Conservation (phyloP, 2,113 vertebrate genomes). For the Scopus umbretta region DNA sequence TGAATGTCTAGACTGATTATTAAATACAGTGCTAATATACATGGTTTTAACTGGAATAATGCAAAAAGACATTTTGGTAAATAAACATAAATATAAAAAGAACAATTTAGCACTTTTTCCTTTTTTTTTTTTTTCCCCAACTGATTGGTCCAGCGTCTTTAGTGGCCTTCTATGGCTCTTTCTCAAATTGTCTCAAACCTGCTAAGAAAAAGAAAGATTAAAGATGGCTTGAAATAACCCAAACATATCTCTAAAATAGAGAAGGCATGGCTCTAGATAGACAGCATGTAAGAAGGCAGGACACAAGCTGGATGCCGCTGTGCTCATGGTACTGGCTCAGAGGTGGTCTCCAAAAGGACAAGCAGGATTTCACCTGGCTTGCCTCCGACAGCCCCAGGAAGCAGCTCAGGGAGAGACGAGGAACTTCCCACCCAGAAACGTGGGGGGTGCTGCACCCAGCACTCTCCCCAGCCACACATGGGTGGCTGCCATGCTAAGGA, state of each 20-base stretch:
- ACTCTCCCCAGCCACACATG: rapidly evolving
- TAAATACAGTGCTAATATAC: conserved; percentile 89
- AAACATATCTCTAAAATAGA: neutral
- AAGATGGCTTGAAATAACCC: neutral
- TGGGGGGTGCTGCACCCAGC: neutral
- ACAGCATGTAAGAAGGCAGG: neutral
- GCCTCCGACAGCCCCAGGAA: neutral
- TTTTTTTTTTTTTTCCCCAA: neutral
- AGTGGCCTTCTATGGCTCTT: conserved; percentile 75
- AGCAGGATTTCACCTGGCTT: neutral
- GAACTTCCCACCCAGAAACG: neutral
- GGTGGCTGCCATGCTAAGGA: neutral
- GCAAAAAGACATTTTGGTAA: conserved; percentile 75
- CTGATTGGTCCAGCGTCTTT: conserved; percentile 73
- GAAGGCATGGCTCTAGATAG: too few species aligned
- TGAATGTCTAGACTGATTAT: conserved; percentile 78
- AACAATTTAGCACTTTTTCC: conserved; percentile 77
- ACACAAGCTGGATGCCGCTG: neutral
- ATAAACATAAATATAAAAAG: conserved; percentile 86
- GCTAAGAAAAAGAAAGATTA: conserved; percentile 70
- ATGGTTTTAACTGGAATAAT: conserved; percentile 78
- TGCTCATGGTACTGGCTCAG: rapidly evolving
- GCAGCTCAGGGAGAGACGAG: neutral
- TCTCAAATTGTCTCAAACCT: conserved; percentile 80
- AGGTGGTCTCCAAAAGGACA: neutral